Evolutionary conservation across 2,888 invertebrate species (phyloP), one percentile per base, ranked within the genome.

Genomic region (Abscondita cerata): DNA sequence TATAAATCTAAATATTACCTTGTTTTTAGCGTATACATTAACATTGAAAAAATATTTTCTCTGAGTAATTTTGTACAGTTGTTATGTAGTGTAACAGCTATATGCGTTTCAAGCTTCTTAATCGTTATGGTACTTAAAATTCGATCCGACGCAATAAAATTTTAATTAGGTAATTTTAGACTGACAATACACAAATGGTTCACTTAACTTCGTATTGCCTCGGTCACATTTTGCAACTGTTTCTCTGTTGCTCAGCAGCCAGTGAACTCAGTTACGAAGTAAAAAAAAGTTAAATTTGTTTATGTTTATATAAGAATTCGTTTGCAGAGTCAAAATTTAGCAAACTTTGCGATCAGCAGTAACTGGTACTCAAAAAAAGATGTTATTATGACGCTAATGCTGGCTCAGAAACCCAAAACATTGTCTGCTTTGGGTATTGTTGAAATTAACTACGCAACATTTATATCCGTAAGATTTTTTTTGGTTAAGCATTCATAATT

Each of bases 61-160:
- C 38, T 59, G 8, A 63, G 66, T 4, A 54, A 63, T 16, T 68
- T 64, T 38, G 54, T 67, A 6, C 70, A 68, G 52, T 59, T 70
- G n/a, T 44, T 60, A 1, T 61, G 65, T n/a, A 67, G 68, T 38
- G 57, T 66, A 1, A 60, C 54, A 12, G 67, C 68, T 3, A 67
- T 68, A 31, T 70, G 69, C 40, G 66, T 70, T 1, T 67, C 68
- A 1, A 64, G 65, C 34, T 70, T 67, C 38, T 50, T 64, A 4
- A 55, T 64, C 11, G 64, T n/a, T 8, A 36, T 51, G 51, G 51
- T 51, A 33, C 8, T n/a, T 47, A 20, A 20, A 18, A 47, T 6
- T 2, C 19, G 16, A 2, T 36, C n/a, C n/a, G n/a, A n/a, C n/a
- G n/a, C 2, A 12, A 33, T 50, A 9, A 31, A 31, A 25, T 31